A percentile compares a stretch with the other conserved stretches of the same genome.
phyloP scores from a whole-genome alignment of 2,113 vertebrate species.

The Antechinus flavipes region DNA sequence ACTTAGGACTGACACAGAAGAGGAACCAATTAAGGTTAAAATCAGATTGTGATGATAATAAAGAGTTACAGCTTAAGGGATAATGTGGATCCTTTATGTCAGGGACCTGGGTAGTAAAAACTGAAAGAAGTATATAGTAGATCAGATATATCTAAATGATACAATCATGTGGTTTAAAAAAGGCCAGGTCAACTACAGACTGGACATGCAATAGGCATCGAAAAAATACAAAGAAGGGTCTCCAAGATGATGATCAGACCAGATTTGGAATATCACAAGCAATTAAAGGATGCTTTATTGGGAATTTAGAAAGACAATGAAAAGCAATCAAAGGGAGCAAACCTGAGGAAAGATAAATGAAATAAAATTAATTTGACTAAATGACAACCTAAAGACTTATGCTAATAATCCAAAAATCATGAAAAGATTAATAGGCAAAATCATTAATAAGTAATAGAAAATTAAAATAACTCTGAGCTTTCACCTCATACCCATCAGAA shows the following conservation, averaged over 20 bases:
- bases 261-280: slow-evolving; percentile 63
- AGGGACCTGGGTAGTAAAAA: slow-evolving; percentile 55
- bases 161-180: neutral
- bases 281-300: slow-evolving; percentile 74
- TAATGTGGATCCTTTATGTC: slow-evolving; percentile 69
- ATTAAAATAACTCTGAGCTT: neutral
- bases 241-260: slow-evolving; percentile 54
- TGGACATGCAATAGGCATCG: slow-evolving; percentile 39
- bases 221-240: neutral
- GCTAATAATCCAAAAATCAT: slow-evolving; percentile 69
- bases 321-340: slow-evolving; percentile 75
- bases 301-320: slow-evolving; percentile 76
- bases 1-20: slow-evolving; percentile 63
- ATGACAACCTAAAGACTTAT: slow-evolving; percentile 74
- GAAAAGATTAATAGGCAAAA: slow-evolving; percentile 57
- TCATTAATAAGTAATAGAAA: neutral
- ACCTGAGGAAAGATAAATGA: slow-evolving; percentile 74
- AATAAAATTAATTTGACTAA: slow-evolving; percentile 80
- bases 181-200: neutral
- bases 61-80: slow-evolving; percentile 41
- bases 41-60: slow-evolving; percentile 68
- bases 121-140: neutral
- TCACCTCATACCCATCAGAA: neutral
- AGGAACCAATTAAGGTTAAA: slow-evolving; percentile 27
- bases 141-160: neutral